Base-by-base conservation (phyloP, 2,113 vertebrate species). In the Picathartes gymnocephalus region DNA sequence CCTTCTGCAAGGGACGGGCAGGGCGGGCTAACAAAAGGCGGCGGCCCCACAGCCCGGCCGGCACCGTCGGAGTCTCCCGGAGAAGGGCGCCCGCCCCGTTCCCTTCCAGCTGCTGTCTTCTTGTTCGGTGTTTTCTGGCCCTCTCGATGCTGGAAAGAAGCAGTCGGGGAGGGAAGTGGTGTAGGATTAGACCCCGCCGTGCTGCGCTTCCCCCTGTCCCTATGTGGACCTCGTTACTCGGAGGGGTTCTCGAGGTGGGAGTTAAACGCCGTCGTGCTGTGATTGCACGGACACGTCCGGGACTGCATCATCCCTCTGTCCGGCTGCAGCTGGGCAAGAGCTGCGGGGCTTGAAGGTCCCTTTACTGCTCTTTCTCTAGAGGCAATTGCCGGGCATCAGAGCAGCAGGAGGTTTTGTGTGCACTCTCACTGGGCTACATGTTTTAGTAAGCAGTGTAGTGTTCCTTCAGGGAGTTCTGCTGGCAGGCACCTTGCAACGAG, bases 391-490 rank as follows among this genome's bases (percentile, higher is more conserved):
- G 33, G n/a, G 45, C 42, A 14, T 15, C 37, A 13, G 4, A 19
- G 3, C 44, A 18, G 72, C 61, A 4, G 70, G 64, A 31, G 69
- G 54, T 31, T 81, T 56, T 33, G 13, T 44, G 24, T 17, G 57
- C 4, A 2, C 2, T 4, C 15, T 1, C 78, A 0, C 6, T 2
- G 12, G 7, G 69, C 17, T 40, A 40, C 45, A 1, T 31, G 71
- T 39, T 80, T 64, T 21, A 42, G 61, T 35, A 21, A 71, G 81
- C 6, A 15, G 44, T 3, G 48, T 17, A 19, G 54, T 23, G 86
- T 64, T 76, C 57, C 24, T 10, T 71, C 68, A 9, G 50, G 68
- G 11, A 10, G 44, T 14, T 64, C 58, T 66, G 65, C 77, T 89
- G 81, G 58, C 64, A 42, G 18, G 73, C 51, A 15, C 69, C 87